phyloP scores from a whole-genome alignment of 2,113 vertebrate genomes.

The Archocentrus centrarchus region DNA sequence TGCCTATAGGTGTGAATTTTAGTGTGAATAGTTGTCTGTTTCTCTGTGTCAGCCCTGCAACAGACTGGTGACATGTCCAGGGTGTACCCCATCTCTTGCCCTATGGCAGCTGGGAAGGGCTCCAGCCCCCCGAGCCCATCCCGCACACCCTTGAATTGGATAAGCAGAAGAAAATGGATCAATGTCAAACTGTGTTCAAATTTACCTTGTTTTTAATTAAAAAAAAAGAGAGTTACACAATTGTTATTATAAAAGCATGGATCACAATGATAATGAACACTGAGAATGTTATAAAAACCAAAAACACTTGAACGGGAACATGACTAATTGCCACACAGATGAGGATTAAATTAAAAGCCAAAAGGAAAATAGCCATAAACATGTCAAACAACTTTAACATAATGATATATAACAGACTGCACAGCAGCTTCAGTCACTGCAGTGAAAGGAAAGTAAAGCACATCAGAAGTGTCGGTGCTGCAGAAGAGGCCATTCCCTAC shows the following conservation, averaged over 20 bases:
- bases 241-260: conserved; percentile 67
- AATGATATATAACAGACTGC: conserved; percentile 35
- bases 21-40: no score
- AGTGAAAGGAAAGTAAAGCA: conserved; percentile 23
- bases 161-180: background rate
- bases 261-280: conserved; percentile 52
- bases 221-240: conserved; percentile 60
- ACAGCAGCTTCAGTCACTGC: conserved; percentile 46
- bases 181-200: background rate
- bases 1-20: no score
- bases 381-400: conserved; percentile 8
- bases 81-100: no score
- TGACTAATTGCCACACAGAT: conserved; percentile 35
- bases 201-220: conserved; percentile 65
- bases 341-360: conserved; percentile 17
- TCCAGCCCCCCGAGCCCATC: no score
- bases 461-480: conserved; percentile 12
- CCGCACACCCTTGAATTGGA: no score
- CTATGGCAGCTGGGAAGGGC: no score
- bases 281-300: conserved; percentile 31
- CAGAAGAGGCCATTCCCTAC: conserved; percentile 25
- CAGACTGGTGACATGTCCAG: no score
- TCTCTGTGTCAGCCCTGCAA: no score
- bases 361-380: conserved; percentile 20
- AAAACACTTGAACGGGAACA: conserved; percentile 22